Percentiles rank a stretch among this genome's conserved stretches.
Conservation (phyloP, 2,888 invertebrate species). For the Ellobium chinense region DNA sequence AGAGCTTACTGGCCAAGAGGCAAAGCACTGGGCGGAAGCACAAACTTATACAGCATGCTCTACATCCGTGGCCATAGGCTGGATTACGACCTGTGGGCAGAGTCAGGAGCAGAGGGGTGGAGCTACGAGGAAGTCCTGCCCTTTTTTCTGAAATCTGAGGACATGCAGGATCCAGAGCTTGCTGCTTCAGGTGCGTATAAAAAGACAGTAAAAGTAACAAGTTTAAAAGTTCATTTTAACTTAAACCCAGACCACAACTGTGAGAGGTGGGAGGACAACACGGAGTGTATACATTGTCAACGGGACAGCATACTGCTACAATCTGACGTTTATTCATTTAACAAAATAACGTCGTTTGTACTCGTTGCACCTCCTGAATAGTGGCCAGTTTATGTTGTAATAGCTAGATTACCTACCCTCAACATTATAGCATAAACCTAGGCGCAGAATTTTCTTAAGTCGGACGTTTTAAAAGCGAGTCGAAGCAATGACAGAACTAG, state of each 20-base stretch:
- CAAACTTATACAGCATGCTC: conserved; percentile 93
- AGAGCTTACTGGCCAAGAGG: conserved; percentile 94
- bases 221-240: too few species aligned
- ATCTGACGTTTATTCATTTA: too few species aligned
- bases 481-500: too few species aligned
- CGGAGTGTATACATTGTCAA: too few species aligned
- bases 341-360: too few species aligned
- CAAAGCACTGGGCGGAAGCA: conserved; percentile 93
- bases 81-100: conserved; percentile 93
- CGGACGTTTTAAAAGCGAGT: too few species aligned
- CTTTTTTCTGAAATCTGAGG: conserved; percentile 81
- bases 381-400: too few species aligned
- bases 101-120: conserved; percentile 93
- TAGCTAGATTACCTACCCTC: too few species aligned
- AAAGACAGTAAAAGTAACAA: background rate
- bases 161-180: conserved; percentile 69
- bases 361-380: too few species aligned
- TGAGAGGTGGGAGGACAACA: background rate
- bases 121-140: conserved; percentile 87
- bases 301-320: too few species aligned
- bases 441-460: too few species aligned
- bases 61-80: conserved; percentile 90
- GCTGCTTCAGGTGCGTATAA: conserved; percentile 7
- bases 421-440: too few species aligned
- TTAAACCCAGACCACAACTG: background rate